These are phyloP conservation scores for Synanthedon andrenaeformis DNA, from an alignment of 2,888 invertebrate species.

Conservation along the genomic window DNA sequence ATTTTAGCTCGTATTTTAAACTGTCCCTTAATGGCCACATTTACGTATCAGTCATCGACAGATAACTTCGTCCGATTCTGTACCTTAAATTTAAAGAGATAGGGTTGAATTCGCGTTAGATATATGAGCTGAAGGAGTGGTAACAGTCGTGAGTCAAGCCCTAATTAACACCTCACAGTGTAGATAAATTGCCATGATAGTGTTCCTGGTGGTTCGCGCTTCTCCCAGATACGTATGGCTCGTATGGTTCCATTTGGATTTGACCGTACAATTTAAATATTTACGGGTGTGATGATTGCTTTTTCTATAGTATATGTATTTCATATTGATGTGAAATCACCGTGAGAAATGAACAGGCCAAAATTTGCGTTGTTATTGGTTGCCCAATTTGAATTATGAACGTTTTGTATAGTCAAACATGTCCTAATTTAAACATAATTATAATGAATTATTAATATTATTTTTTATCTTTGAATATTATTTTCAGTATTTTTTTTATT, in stretches of 20 bases:
- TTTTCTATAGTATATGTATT: too few relatives aligned
- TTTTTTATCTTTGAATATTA: too few relatives aligned
- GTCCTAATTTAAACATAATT: too few relatives aligned
- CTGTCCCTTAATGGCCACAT: conserved; percentile 55
- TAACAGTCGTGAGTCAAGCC: conserved; percentile 62
- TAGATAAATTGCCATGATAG: conserved; percentile 64
- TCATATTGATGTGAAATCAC: too few relatives aligned
- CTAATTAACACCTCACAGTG: conserved; percentile 65
- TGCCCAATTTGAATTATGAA: too few relatives aligned
- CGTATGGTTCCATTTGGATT: conserved; percentile 11
- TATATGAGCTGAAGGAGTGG: conserved; percentile 24
- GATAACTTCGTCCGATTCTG: conserved; percentile 8
- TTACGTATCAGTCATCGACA: conserved; percentile 53
- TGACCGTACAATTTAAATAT: neutral
- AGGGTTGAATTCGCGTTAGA: conserved; percentile 18
- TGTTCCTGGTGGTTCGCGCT: conserved; percentile 31
- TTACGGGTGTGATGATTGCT: too few relatives aligned
- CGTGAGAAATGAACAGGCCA: too few relatives aligned
- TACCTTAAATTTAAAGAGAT: conserved; percentile 12
- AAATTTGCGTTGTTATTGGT: too few relatives aligned
- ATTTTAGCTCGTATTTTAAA: conserved; percentile 59
- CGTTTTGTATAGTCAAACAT: too few relatives aligned
- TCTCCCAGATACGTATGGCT: conserved; percentile 21
- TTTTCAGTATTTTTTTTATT: too few relatives aligned
- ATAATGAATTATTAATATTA: too few relatives aligned